A percentile compares a stretch with the other conserved stretches of the same genome.
Conservation (phyloP, 2,888 invertebrate species). For the Didymodactylos carnosus region DNA sequence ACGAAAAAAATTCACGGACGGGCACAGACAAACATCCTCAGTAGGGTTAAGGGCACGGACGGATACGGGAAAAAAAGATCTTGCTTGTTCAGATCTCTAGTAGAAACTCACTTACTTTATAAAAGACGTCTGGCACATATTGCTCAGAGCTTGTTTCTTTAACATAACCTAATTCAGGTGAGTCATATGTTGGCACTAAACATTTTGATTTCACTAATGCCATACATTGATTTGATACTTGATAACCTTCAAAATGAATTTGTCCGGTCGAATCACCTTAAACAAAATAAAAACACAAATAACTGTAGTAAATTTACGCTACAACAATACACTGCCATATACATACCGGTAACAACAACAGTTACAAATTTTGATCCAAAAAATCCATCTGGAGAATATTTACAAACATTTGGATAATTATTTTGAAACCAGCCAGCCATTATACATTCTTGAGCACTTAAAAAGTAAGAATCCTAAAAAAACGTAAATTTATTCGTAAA, state of each 20-base stretch:
- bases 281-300: too few relatives aligned
- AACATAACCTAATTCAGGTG: constrained; percentile 83
- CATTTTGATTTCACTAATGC: constrained; percentile 77
- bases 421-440: constrained; percentile 85
- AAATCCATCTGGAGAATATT: constrained; percentile 58
- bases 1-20: too few relatives aligned
- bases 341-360: constrained; percentile 73
- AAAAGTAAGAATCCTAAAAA: constrained; percentile 42
- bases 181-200: constrained; percentile 83
- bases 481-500: neutral
- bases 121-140: constrained; percentile 96
- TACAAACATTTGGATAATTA: constrained; percentile 68
- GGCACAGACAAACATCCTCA: too few relatives aligned
- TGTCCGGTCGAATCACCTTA: constrained; percentile 66
- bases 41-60: too few relatives aligned
- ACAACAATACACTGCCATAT: neutral
- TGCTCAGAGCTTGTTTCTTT: constrained; percentile 74
- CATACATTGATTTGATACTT: constrained; percentile 94
- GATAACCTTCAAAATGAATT: constrained; percentile 96
- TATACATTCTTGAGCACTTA: constrained; percentile 91
- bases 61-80: too few relatives aligned
- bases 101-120: constrained; percentile 49
- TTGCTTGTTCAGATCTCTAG: neutral
- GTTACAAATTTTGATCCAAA: constrained; percentile 97
- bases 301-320: neutral